Percentiles rank a stretch among this genome's conserved stretches.
Evolutionary conservation across 2,888 invertebrate species (phyloP).

Genomic region (Drosophila buzzatii): DNA sequence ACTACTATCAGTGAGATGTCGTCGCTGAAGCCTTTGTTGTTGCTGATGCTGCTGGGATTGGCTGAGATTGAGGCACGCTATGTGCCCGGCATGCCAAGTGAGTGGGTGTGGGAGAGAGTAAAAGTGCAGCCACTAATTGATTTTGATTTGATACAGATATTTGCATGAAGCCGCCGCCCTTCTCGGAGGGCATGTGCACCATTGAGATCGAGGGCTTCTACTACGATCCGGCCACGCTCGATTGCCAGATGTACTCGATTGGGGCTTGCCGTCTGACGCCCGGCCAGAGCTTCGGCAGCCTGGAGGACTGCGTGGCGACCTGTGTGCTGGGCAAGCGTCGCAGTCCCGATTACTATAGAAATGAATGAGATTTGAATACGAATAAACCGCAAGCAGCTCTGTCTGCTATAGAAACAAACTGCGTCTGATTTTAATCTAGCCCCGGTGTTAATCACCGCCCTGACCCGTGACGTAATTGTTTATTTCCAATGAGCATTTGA

Average conservation of each 20-base stretch:
- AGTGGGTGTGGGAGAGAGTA: constrained; percentile 20
- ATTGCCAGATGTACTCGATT: constrained; percentile 79
- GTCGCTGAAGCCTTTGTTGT: constrained; percentile 28
- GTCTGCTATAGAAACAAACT: constrained; percentile 32
- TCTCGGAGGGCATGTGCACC: constrained; percentile 82
- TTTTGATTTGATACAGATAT: constrained; percentile 60
- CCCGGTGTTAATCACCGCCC: constrained; percentile 20
- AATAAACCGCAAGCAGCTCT: constrained; percentile 13
- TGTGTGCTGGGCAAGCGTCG: constrained; percentile 77
- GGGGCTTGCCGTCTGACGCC: constrained; percentile 80
- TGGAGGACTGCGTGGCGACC: constrained; percentile 78
- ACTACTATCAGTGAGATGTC: constrained; percentile 33
- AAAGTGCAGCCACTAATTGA: not conserved
- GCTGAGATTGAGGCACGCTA: constrained; percentile 35
- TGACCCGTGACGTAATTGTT: constrained; percentile 66
- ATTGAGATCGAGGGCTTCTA: constrained; percentile 83
- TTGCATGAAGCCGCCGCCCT: constrained; percentile 80
- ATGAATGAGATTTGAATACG: constrained; percentile 52
- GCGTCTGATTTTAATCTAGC: constrained; percentile 41
- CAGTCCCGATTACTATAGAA: constrained; percentile 77
- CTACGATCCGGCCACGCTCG: constrained; percentile 74
- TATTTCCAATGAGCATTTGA: constrained; percentile 34
- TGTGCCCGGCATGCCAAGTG: constrained; percentile 51
- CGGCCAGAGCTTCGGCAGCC: constrained; percentile 83
- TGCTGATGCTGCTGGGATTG: constrained; percentile 32